Evolutionary conservation across 2,888 invertebrate species (phyloP), one percentile per base, ranked within the genome.

Genomic region (Anarsia innoxiella): DNA sequence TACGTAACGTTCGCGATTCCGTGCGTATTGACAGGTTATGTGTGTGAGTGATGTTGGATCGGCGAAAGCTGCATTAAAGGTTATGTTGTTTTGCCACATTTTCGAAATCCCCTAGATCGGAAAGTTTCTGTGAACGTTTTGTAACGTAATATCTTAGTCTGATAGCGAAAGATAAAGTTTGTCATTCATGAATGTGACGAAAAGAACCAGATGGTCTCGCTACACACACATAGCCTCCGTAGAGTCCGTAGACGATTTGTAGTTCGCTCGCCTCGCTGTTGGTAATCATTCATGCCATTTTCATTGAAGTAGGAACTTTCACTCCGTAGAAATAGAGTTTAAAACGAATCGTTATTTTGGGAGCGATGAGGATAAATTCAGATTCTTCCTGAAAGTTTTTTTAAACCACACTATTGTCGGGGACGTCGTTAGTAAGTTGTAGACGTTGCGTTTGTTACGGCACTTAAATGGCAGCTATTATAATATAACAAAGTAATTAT

Each of bases 11-110:
- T 58, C 47, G 51, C 33, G 54, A 58, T 59, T 64, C 54, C 58
- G 66, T 63, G 64, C 69, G 69, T 68, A 67, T 66, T 61, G 64
- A 66, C 66, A 73, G 75, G 70, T 72, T 70, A 66, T 69, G 66
- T 68, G 73, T 62, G 60, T 41, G 33, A 58, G 62, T 66, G 62
- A 48, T 51, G 48, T 41, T 28, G 38, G 33, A 41, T 35, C 33
- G 23, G 25, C 25, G 16, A 12, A 30, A 31, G 14, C 8, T 14
- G 32, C 1, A 19, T 28, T 34, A 34, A 29, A 37, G 31, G 31
- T 16, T 31, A 31, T 31, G 16, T 31, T 2, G 29, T 31, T 5
- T 14, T 19, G 6, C 10, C 10, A 6, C 31, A 4, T 31, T 15
- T 19, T 31, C n/a, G n/a, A n/a, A n/a, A n/a, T n/a, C n/a, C n/a